Evolutionary conservation across 35 echinoderm and acorn worm genomes (phyloP).

Genomic region (Diadema setosum): DNA sequence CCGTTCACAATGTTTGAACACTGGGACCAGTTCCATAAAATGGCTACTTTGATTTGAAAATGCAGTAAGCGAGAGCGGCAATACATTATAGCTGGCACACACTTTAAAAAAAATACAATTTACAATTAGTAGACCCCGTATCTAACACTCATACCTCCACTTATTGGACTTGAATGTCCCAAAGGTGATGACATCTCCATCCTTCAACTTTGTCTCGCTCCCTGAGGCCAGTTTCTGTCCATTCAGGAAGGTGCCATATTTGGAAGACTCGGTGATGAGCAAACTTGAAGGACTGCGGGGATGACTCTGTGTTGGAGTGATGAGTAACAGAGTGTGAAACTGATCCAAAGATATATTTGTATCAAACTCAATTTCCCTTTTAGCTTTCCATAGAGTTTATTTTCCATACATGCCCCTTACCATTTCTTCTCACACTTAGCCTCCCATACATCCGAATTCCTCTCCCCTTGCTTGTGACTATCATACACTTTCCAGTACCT

Average conservation of each 20-base stretch:
- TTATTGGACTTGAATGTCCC: constrained; percentile 63
- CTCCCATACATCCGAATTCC: no score
- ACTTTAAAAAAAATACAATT: no score
- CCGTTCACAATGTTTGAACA: no score
- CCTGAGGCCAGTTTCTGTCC: constrained; percentile 36
- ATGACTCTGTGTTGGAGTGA: constrained; percentile 23
- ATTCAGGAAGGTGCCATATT: constrained; percentile 77
- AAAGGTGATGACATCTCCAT: constrained; percentile 67
- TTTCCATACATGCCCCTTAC: not conserved
- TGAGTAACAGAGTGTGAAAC: not conserved
- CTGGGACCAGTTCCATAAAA: no score
- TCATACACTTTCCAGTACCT: no score
- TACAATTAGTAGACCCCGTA: no score
- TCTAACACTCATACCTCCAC: constrained; percentile 83
- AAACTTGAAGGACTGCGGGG: constrained; percentile 14
- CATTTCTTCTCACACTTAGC: no score
- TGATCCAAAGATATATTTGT: not conserved
- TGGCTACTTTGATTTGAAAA: no score
- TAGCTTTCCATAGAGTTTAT: not conserved
- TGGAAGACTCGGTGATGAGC: constrained; percentile 67
- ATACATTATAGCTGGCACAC: no score
- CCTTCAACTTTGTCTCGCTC: not conserved
- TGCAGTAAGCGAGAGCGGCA: no score
- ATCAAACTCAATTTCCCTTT: not conserved
- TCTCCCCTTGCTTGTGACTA: not conserved